Evolutionary conservation across 2,113 vertebrate genomes (phyloP).

Genomic region (Gallinago media): DNA sequence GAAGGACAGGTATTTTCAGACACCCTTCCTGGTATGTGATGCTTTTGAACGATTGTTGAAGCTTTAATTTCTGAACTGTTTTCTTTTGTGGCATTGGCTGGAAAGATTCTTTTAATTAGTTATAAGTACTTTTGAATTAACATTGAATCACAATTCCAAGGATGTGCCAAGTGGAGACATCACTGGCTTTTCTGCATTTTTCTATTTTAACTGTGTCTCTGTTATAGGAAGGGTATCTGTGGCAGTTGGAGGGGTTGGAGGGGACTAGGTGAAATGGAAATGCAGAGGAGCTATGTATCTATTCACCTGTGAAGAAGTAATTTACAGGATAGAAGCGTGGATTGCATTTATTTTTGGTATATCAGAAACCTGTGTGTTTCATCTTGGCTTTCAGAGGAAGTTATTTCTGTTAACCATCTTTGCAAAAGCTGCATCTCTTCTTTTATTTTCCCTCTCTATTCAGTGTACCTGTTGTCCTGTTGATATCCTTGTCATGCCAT

Average conservation of each 20-base stretch:
- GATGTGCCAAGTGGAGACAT: neutral
- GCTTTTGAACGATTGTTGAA: neutral
- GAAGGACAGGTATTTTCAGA: neutral
- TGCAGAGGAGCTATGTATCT: neutral
- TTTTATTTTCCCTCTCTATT: neutral
- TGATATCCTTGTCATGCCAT: neutral
- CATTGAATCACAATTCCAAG: neutral
- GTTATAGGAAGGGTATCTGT: neutral
- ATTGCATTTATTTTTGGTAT: neutral
- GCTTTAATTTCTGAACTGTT: neutral
- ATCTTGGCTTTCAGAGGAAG: neutral
- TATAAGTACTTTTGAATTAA: neutral
- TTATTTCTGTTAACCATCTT: slow-evolving; percentile 18
- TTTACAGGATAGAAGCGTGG: neutral
- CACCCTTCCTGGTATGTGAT: neutral
- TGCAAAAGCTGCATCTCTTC: neutral
- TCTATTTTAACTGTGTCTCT: neutral
- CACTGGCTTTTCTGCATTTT: neutral
- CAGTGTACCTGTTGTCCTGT: neutral
- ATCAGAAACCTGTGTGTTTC: neutral
- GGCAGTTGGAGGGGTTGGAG: neutral
- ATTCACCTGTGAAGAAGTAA: neutral
- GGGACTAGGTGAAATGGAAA: neutral
- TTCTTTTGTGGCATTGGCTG: neutral
- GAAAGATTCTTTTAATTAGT: neutral